Percentiles rank a stretch among this genome's conserved stretches.
phyloP scores from a whole-genome alignment of 1,140 invertebrate species.

The Parapsyche elsis region DNA sequence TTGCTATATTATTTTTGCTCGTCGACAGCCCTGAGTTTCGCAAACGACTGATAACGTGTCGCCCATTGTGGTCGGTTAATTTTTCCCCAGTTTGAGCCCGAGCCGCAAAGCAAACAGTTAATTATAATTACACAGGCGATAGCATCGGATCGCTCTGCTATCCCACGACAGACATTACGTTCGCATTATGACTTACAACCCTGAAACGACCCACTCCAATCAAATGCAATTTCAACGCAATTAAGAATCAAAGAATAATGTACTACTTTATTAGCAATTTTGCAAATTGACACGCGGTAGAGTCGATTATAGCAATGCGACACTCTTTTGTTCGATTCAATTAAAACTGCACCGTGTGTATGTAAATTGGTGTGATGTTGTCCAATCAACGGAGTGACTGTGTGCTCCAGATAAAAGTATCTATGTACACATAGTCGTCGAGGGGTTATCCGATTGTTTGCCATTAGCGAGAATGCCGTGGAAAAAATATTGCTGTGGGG shows the following conservation, averaged over 20 bases:
- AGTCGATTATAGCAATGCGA: not conserved
- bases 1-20: too few relatives aligned
- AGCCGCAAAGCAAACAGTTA: conserved; percentile 38
- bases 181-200: conserved; percentile 11
- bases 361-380: too few relatives aligned
- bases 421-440: not conserved
- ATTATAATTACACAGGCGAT: conserved; percentile 39
- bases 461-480: not conserved
- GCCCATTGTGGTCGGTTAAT: not conserved
- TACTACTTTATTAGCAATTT: not conserved
- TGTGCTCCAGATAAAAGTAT: not conserved
- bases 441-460: not conserved
- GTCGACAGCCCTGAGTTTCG: too few relatives aligned
- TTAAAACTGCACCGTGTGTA: too few relatives aligned
- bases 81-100: not conserved
- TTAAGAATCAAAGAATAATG: conserved; percentile 17
- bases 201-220: not conserved
- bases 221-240: not conserved
- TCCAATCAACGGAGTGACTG: too few relatives aligned
- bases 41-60: not conserved
- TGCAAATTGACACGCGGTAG: not conserved
- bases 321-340: not conserved
- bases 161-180: not conserved
- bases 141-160: not conserved
- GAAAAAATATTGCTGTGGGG: too few relatives aligned